These are phyloP conservation scores for Phaethon lepturus DNA, from an alignment of 2,113 vertebrate species.

Conservation along the genomic window DNA sequence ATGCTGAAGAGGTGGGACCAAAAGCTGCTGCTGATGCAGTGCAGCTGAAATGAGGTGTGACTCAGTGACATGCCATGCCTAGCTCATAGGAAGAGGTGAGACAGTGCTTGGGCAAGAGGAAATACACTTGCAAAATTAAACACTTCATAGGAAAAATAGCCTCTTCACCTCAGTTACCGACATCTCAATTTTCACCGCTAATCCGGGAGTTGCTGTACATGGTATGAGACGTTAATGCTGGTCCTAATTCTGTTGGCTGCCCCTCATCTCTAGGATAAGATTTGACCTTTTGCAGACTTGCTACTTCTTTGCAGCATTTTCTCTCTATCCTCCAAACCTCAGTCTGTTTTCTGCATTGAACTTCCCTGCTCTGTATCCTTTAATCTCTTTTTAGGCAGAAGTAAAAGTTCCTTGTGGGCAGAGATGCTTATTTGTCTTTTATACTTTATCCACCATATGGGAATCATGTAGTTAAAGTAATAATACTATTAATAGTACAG, in stretches of 20 bases:
- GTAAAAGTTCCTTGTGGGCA: slow-evolving; percentile 48
- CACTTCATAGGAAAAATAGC: neutral
- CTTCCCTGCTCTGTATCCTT: neutral
- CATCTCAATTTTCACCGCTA: neutral
- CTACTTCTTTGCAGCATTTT: neutral
- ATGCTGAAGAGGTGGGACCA: neutral
- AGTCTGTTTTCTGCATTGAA: neutral
- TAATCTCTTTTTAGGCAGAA: slow-evolving; percentile 20
- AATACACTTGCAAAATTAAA: neutral
- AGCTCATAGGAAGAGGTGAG: neutral
- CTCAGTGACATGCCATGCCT: neutral
- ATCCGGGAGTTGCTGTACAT: neutral
- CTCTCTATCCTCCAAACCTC: neutral
- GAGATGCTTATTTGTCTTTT: slow-evolving; percentile 53
- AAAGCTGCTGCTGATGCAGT: neutral
- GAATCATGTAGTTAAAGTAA: slow-evolving; percentile 29
- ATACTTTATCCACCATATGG: slow-evolving; percentile 24
- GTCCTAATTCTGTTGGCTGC: neutral
- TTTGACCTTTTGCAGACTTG: neutral
- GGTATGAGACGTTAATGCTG: neutral
- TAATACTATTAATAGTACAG: slow-evolving; percentile 44
- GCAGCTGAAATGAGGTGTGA: neutral
- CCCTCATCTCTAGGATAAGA: neutral
- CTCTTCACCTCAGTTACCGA: neutral
- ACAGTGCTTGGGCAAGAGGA: neutral